Evolutionary conservation across 2,113 vertebrate species (phyloP), one percentile per base, ranked within the genome.

Genomic region (Trematomus loennbergii): DNA sequence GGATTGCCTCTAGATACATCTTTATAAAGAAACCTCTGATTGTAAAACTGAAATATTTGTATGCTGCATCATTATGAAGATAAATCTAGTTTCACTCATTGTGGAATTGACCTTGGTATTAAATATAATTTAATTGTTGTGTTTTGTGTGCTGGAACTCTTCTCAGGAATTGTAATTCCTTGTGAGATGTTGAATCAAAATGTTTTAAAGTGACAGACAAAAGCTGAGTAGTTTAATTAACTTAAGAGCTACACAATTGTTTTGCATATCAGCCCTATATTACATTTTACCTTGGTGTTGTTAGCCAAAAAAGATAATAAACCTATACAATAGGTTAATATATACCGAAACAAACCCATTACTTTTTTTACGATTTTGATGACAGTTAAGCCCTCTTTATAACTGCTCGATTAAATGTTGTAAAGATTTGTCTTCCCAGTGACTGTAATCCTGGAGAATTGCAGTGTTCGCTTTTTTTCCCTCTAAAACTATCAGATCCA

Each of bases 361-460:
- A 36, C 36, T 3, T 36, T 36, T 5, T 36, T 36, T 36, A 36
- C 1, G 33, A 66, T 72, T 60, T 29, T 48, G 3, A 61, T 67
- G 48, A 54, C 11, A 5, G 15, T 40, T 61, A 68, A 71, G 20
- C 20, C 43, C 16, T 29, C 16, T 72, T 58, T n/a, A 53, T n/a
- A 64, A 65, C 9, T 43, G 16, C 29, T 53, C 36, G 49, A 33
- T n/a, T 20, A 36, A 4, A 13, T 74, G 12, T 59, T 40, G 62
- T 55, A 22, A 17, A 13, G 18, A 57, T 57, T 29, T 68, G 52
- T 82, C 79, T 81, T 64, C 59, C 60, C 53, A 36, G 68, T 78
- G 75, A 54, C 61, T 85, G 57, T 79, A 68, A 46, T 72, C 50
- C 65, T 43, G 52, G 6, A 77, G 29, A 60, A 17, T 22, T 79